These are phyloP conservation scores for Hylaeus anthracinus DNA, from an alignment of 1,140 invertebrate species.

Conservation along the genomic window DNA sequence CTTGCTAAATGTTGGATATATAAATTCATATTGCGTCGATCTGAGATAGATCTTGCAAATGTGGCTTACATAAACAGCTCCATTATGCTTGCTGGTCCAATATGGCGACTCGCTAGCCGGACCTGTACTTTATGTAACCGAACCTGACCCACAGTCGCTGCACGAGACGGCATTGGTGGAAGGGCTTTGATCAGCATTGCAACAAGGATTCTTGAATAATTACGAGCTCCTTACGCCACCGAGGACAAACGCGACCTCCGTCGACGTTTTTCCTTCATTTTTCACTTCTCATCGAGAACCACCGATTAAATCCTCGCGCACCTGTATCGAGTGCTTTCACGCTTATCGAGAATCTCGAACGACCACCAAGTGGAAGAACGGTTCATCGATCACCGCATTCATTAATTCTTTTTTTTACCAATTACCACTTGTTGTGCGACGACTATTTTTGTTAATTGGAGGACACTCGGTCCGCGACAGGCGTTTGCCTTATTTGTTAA, in stretches of 20 bases:
- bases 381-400: no score
- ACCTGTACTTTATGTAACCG: slow-evolving; percentile 41
- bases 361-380: no score
- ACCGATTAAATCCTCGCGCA: no score
- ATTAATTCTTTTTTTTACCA: no score
- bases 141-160: neutral
- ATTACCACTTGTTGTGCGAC: no score
- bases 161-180: neutral
- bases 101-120: neutral
- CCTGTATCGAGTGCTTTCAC: no score
- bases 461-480: no score
- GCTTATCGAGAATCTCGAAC: no score
- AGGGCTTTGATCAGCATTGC: neutral
- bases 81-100: neutral
- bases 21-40: neutral
- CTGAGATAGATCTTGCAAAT: neutral
- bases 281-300: neutral
- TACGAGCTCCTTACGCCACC: neutral
- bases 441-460: no score
- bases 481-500: no score
- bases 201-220: slow-evolving; percentile 14
- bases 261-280: neutral
- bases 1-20: no score
- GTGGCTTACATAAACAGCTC: neutral
- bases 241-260: neutral